phyloP scores from a whole-genome alignment of 1,140 invertebrate genomes.

The Kradibia gibbosae region DNA sequence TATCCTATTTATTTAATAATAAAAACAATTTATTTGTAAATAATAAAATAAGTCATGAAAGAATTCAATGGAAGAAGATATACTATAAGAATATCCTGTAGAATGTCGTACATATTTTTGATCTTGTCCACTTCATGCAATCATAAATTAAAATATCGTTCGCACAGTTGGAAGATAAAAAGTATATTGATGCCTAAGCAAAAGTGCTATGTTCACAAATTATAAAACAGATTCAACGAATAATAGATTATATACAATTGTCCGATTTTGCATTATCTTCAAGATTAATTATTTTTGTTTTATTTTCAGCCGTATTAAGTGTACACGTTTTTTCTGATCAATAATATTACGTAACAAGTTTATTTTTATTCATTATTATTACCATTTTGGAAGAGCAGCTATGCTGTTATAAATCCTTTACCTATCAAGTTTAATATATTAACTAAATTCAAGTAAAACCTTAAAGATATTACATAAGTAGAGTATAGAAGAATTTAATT shows the following conservation, averaged over 20 bases:
- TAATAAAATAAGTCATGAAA: neutral
- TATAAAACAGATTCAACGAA: conserved; percentile 41
- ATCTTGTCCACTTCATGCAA: conserved; percentile 31
- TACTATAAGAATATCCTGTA: conserved; percentile 3
- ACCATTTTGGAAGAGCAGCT: neutral
- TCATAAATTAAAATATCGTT: conserved; percentile 6
- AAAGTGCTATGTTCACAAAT: neutral
- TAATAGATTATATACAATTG: conserved; percentile 35
- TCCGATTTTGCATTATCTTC: conserved; percentile 27
- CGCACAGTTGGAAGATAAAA: conserved; percentile 33
- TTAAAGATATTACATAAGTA: neutral
- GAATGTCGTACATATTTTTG: conserved; percentile 21
- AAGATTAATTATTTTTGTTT: neutral
- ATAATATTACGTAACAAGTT: neutral
- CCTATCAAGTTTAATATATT: neutral
- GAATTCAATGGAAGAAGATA: conserved; percentile 35
- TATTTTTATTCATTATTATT: neutral
- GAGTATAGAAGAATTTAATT: no score
- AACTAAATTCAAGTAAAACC: neutral
- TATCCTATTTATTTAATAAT: conserved; percentile 14
- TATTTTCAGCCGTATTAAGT: no score
- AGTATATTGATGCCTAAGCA: neutral
- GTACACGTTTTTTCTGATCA: no score
- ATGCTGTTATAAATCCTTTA: neutral
- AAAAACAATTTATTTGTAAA: neutral